These are phyloP conservation scores for Acyrthosiphon pisum DNA, from an alignment of 1,140 invertebrate genomes.

Conservation along the genomic window DNA sequence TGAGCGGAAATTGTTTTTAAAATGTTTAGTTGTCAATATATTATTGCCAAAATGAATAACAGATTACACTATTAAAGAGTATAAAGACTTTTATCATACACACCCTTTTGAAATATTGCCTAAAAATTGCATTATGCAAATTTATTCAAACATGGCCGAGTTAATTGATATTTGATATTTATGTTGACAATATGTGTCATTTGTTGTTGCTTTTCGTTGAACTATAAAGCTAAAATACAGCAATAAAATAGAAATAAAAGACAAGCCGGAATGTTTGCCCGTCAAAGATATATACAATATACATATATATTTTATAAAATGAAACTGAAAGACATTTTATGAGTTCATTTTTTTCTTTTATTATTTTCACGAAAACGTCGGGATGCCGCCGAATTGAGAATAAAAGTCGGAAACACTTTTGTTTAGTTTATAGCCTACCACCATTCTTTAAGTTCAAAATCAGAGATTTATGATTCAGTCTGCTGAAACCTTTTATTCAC, in stretches of 20 bases:
- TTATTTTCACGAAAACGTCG: conserved; percentile 39
- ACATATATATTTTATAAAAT: conserved; percentile 25
- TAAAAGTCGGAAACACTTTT: conserved; percentile 49
- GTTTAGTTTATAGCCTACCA: conserved; percentile 43
- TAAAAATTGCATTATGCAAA: not conserved
- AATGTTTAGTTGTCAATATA: conserved; percentile 1
- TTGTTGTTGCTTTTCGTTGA: not conserved
- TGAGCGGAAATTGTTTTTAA: not conserved
- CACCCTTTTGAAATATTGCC: not conserved
- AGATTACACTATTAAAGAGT: not conserved
- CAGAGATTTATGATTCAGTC: conserved; percentile 40
- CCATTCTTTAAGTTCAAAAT: conserved; percentile 47
- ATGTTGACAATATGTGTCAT: conserved; percentile 6
- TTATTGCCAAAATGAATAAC: not conserved
- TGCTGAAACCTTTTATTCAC: conserved; percentile 22
- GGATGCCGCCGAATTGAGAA: conserved; percentile 39
- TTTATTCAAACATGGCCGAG: not conserved
- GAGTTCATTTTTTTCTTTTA: conserved; percentile 50
- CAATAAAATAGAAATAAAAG: conserved; percentile 23
- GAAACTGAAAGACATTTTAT: conserved; percentile 21
- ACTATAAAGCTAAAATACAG: not conserved
- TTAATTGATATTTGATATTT: conserved; percentile 4
- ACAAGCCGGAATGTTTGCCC: not conserved
- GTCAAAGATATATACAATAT: not conserved
- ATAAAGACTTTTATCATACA: not conserved